Conservation (phyloP, 2,113 vertebrate species). For the Esox niger region DNA sequence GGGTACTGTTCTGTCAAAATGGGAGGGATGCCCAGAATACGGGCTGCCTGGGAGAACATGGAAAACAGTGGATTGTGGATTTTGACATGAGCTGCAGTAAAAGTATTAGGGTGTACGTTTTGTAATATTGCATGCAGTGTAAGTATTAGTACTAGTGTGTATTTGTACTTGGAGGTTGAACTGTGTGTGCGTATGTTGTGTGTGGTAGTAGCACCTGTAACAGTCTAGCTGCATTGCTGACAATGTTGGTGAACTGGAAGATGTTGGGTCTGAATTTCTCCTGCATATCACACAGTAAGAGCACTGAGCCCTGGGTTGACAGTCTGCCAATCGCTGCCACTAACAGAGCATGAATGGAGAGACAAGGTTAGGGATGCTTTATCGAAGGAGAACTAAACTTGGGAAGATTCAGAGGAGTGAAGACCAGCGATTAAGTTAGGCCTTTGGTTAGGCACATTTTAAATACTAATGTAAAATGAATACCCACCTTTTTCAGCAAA, state of each 20-base stretch:
- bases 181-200: background rate
- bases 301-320: constrained; percentile 69
- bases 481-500: background rate
- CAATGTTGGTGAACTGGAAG: constrained; percentile 81
- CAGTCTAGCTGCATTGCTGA: constrained; percentile 79
- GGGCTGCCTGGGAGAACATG: constrained; percentile 66
- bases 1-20: constrained; percentile 89
- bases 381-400: no score
- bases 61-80: background rate
- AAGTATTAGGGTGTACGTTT: background rate
- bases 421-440: no score
- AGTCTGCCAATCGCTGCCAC: constrained; percentile 74
- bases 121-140: background rate
- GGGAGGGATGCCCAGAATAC: constrained; percentile 70
- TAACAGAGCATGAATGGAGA: constrained; percentile 26
- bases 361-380: background rate
- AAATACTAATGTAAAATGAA: no score
- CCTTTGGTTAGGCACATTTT: no score
- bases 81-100: background rate
- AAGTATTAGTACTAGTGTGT: background rate
- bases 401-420: no score
- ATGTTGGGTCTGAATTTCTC: constrained; percentile 83
- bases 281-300: constrained; percentile 89
- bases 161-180: background rate
- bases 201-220: constrained; percentile 74